These are phyloP conservation scores for Megaceryle alcyon DNA, from an alignment of 2,797 vertebrate species.

Conservation along the genomic window DNA sequence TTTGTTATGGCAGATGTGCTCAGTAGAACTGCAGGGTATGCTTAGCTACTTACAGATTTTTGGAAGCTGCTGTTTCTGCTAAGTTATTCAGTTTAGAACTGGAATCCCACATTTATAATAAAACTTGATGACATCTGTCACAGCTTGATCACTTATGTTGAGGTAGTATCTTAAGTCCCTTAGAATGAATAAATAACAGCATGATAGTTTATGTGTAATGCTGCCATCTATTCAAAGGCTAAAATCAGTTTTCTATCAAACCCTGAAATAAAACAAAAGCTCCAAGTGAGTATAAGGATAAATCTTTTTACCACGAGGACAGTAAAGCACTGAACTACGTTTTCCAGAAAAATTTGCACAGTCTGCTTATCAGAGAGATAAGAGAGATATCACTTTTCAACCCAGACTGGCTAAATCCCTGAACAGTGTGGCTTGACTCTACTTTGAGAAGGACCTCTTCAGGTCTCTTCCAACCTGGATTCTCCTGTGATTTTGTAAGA, in stretches of 20 bases:
- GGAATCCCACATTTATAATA: constrained; percentile 29
- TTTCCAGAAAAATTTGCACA: neutral
- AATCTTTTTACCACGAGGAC: neutral
- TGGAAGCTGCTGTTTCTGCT: constrained; percentile 67
- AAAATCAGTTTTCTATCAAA: neutral
- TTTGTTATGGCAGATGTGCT: constrained; percentile 63
- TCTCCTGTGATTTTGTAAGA: neutral
- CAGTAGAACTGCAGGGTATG: constrained; percentile 29
- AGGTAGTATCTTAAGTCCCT: constrained; percentile 4
- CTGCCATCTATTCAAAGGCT: neutral
- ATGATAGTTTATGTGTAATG: neutral
- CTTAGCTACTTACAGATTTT: constrained; percentile 62
- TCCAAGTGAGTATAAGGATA: neutral
- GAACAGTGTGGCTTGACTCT: neutral
- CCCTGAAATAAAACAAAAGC: neutral
- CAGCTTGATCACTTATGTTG: constrained; percentile 30
- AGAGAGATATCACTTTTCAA: neutral
- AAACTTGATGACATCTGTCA: constrained; percentile 63
- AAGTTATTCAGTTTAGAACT: constrained; percentile 64
- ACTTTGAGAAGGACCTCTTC: neutral
- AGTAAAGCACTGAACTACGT: neutral
- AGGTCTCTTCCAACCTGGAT: neutral
- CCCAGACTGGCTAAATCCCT: neutral
- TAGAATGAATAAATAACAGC: neutral
- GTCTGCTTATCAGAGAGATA: neutral